These are phyloP conservation scores for Grus americana DNA, from an alignment of 2,113 vertebrate species.

Conservation along the genomic window DNA sequence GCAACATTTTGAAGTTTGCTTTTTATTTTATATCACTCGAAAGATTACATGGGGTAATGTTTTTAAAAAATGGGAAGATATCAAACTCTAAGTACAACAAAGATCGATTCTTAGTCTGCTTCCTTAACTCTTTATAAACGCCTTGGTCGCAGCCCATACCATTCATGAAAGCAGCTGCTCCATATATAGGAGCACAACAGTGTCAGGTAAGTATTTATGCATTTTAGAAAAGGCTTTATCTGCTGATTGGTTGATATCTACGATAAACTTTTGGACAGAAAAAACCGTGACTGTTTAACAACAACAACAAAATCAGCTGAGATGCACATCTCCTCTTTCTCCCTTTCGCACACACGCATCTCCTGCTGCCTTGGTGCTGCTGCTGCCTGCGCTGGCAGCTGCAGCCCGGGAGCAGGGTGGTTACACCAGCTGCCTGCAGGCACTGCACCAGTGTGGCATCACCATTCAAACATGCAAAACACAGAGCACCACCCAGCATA, in stretches of 20 bases:
- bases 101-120: background rate
- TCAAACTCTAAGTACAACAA: background rate
- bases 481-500: background rate
- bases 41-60: background rate
- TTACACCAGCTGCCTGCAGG: background rate
- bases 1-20: background rate
- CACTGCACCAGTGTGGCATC: background rate
- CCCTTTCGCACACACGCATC: accelerated
- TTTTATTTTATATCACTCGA: background rate
- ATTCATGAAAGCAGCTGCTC: background rate
- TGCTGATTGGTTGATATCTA: background rate
- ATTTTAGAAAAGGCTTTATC: background rate
- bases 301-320: background rate
- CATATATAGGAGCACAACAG: background rate
- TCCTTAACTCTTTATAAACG: background rate
- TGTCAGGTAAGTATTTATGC: background rate
- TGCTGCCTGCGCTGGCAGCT: background rate
- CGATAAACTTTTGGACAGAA: background rate
- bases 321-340: background rate
- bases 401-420: background rate
- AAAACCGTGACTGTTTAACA: background rate
- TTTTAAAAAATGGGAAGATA: background rate
- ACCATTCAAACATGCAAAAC: background rate
- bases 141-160: background rate
- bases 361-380: background rate